Evolutionary conservation across 2,113 vertebrate genomes (phyloP), one percentile per base, ranked within the genome.

Genomic region (Xenopus laevis): DNA sequence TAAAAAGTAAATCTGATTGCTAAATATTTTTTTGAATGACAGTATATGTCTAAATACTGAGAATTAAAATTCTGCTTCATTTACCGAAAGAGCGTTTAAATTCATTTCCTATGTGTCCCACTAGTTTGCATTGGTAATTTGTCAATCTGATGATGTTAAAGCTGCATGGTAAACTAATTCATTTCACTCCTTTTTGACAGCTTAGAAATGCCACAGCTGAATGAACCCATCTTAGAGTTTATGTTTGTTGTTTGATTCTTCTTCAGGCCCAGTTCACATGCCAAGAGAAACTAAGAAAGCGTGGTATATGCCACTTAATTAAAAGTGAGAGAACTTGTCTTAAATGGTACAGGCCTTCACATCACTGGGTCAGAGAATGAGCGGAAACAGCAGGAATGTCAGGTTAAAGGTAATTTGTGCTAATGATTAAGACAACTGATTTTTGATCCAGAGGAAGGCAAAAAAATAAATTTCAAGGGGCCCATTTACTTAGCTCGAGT

Each of bases 101-200:
- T 63, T n/a, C 62, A 0, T 4, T 64, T 57, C 71, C 9, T 77
- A 66, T 75, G 68, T 68, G 74, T 72, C 1, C 61, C 1, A 0
- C 45, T 68, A 1, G 40, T 70, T 82, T 79, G 71, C 65, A 64
- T 71, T 66, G 18, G 44, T 71, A 78, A 68, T 78, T 33, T 60
- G 53, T 60, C 50, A 71, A 68, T 72, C 72, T 33, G 53, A 79
- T 79, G 79, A 74, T 71, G 59, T 72, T 76, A 57, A 65, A 81
- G 73, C 75, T 79, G 64, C 80, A 77, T 47, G 52, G 76, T 71
- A 79, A 70, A 72, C 77, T 74, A 82, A 80, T 83, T 81, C 78
- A 81, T 82, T 80, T 80, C 77, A 52, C 76, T 89, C 81, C 2
- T 0, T 82, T 85, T 82, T 82, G 85, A 86, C 80, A 74, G 72